phyloP scores from a whole-genome alignment of 2,113 vertebrate species.

The chimpanzee (Pan troglodytes) region NHGRI_mPanTro3-v2.1_pri NC_072408.2:133030501-133031000 shows the following conservation, averaged over 20 bases:
- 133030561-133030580: neutral
- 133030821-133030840: neutral
- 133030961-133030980: neutral
- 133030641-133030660: neutral
- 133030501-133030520: rapidly evolving
- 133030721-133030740: neutral
- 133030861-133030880: neutral
- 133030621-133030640: rapidly evolving
- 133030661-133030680: neutral
- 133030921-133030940: neutral
- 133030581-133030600: neutral
- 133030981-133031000: neutral
- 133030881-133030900: neutral
- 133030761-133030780: neutral
- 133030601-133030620: neutral
- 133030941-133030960: neutral
- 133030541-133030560: rapidly evolving
- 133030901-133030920: neutral
- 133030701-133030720: neutral
- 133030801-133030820: neutral
- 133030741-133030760: neutral
- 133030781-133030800: neutral
- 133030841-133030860: neutral
- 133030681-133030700: neutral
- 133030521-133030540: rapidly evolving